These are phyloP conservation scores for Sinocyclocheilus maitianheensis DNA, from an alignment of 2,113 vertebrate genomes.

Conservation along the genomic window DNA sequence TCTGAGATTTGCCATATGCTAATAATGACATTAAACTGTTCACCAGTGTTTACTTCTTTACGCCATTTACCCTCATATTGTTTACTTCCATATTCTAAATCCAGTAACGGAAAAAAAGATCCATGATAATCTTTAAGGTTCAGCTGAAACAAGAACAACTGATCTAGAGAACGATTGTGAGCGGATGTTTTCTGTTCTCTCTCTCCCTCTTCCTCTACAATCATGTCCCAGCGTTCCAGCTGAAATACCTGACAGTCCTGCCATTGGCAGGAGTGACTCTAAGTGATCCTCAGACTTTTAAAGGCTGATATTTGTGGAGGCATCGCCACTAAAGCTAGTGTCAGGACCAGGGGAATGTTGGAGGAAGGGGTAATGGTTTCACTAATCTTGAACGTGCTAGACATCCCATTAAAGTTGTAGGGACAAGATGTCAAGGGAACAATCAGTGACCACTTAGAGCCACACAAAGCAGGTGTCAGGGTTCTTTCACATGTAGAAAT, in stretches of 20 bases:
- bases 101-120: background rate
- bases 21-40: background rate
- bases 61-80: background rate
- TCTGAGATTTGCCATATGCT: background rate
- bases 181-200: background rate
- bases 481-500: constrained; percentile 53
- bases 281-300: constrained; percentile 6
- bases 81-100: background rate
- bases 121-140: background rate
- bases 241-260: constrained; percentile 28
- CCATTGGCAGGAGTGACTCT: background rate
- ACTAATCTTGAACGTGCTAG: constrained; percentile 47
- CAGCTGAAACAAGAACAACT: background rate
- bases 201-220: background rate
- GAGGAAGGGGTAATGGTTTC: constrained; percentile 42
- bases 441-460: constrained; percentile 54
- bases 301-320: constrained; percentile 32
- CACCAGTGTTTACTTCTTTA: background rate
- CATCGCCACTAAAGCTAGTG: constrained; percentile 27
- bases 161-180: constrained; percentile 5
- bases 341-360: constrained; percentile 10
- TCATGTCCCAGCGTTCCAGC: background rate
- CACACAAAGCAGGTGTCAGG: constrained; percentile 44
- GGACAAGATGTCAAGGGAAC: constrained; percentile 49
- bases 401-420: constrained; percentile 51